phyloP scores from a whole-genome alignment of 2,797 vertebrate genomes.

The Falco cherrug region DNA sequence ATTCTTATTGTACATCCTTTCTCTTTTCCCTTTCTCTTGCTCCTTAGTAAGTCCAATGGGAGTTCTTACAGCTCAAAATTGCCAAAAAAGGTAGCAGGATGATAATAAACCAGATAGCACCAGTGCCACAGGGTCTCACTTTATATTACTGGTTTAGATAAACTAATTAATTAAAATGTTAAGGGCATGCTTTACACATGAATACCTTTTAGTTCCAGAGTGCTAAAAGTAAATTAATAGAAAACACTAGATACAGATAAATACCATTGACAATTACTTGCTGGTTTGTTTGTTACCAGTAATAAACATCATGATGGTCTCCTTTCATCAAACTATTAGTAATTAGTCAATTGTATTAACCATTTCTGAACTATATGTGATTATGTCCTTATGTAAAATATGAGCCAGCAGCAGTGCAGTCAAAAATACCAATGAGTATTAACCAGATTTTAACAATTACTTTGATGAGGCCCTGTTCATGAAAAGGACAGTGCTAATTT shows the following conservation, averaged over 20 bases:
- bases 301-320: not conserved
- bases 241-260: not conserved
- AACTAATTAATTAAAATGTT: constrained; percentile 7
- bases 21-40: not conserved
- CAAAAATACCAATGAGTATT: not conserved
- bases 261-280: not conserved
- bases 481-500: not conserved
- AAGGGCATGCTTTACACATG: not conserved
- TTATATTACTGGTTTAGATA: not conserved
- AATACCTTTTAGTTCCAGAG: not conserved
- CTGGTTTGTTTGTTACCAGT: not conserved
- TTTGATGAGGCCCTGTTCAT: not conserved
- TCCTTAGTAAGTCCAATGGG: not conserved
- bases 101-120: not conserved
- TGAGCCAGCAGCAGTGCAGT: not conserved
- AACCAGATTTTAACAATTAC: not conserved
- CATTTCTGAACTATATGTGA: not conserved
- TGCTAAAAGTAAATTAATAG: not conserved
- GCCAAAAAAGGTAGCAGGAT: not conserved
- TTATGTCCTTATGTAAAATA: not conserved
- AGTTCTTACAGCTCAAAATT: not conserved
- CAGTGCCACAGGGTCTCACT: not conserved
- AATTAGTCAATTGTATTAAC: not conserved
- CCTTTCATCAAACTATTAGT: not conserved
- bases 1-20: not conserved